Base-by-base conservation (phyloP, 2,113 vertebrate genomes). In the Illadopsis cleaveri region DNA sequence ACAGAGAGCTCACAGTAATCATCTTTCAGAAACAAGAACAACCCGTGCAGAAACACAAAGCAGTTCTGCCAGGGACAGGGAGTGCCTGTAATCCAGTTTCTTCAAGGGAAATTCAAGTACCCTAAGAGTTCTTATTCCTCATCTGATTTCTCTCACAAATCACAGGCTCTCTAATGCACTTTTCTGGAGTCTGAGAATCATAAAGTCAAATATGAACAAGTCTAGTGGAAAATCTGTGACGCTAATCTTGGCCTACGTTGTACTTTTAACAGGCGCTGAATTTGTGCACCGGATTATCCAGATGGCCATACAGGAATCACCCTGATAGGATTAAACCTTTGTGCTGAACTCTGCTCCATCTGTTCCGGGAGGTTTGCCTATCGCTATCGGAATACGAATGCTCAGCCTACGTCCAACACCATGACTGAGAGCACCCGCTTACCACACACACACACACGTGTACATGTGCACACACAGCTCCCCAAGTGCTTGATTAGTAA, bases 281-380 rank as follows among this genome's bases (percentile, higher is more conserved):
- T 98, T 98, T 97, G 98, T 98, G 98, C 86, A 77, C 97, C 40
- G 98, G 98, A 99, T 99, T 99, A 99, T 98, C 98, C 99, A 99
- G 99, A 99, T 99, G 99, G 99, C 98, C 98, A 98, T 98, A 98
- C 98, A 98, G 98, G 98, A 99, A 99, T 99, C 98, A 98, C 98
- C 98, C 98, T 99, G 99, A 99, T 99, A 99, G 98, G 99, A 99
- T 99, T 99, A 99, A 99, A 98, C 98, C 98, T 99, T 98, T 98
- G 98, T 98, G 98, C 98, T 98, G 98, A 98, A 98, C 98, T 98
- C 98, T 45, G 96, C 97, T 98, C 99, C 99, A 99, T 99, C 99
- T 99, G 99, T 98, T 98, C 98, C 73, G 93, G 73, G 91, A 98
- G 97, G 96, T 97, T 97, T 97, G 96, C 91, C 96, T 98, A 82